Evolutionary conservation across 2,113 vertebrate species (phyloP).

Genomic region (Sturnira hondurensis): DNA sequence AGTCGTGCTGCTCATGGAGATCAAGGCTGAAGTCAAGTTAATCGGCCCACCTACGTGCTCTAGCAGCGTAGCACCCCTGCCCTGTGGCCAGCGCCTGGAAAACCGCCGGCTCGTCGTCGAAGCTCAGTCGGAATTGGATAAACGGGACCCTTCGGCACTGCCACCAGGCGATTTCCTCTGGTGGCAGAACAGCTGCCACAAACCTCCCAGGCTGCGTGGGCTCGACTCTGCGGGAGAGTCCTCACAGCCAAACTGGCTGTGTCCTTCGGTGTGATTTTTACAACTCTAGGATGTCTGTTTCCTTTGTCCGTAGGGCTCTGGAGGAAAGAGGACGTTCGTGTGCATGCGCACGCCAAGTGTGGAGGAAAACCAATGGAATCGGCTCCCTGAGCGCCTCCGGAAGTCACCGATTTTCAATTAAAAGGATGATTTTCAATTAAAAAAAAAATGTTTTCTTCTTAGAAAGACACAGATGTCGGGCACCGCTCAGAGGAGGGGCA

Average conservation of each 20-base stretch:
- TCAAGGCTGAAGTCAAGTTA: background rate
- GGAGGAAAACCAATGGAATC: background rate
- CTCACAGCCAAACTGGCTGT: background rate
- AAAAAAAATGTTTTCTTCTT: background rate
- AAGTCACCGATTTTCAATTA: background rate
- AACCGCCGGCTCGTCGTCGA: background rate
- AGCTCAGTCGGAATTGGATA: background rate
- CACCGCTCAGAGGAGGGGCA: background rate
- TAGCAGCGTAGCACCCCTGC: background rate
- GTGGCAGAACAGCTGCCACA: background rate
- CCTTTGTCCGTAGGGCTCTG: background rate
- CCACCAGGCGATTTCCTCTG: background rate
- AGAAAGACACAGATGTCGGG: background rate
- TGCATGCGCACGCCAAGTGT: rapidly evolving
- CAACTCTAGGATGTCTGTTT: background rate
- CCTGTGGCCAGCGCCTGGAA: background rate
- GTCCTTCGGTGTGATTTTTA: background rate
- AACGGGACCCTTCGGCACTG: background rate
- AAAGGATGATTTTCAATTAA: background rate
- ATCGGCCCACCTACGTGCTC: background rate
- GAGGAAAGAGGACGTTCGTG: background rate
- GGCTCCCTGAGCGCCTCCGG: background rate
- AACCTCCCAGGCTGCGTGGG: background rate
- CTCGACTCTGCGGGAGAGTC: background rate
- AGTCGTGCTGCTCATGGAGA: background rate